phyloP scores from a whole-genome alignment of 2,797 vertebrate genomes.

The Hypotaenidia okinawae region DNA sequence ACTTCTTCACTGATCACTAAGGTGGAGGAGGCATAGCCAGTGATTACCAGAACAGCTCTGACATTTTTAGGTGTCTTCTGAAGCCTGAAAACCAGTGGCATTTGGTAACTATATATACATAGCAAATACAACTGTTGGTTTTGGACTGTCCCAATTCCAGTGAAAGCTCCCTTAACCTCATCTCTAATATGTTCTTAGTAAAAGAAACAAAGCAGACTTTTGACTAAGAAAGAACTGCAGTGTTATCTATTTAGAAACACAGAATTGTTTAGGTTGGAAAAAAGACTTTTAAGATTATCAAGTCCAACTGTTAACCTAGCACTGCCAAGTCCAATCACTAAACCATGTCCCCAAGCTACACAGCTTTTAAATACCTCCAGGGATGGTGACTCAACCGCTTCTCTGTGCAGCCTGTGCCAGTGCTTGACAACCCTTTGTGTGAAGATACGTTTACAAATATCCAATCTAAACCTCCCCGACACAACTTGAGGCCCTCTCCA shows the following conservation, averaged over 20 bases:
- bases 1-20: neutral
- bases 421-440: too few relatives aligned
- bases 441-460: too few relatives aligned
- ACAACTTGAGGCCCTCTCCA: too few relatives aligned
- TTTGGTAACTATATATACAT: neutral
- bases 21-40: neutral
- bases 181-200: neutral
- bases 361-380: too few relatives aligned
- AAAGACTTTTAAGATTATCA: too few relatives aligned
- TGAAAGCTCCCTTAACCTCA: neutral
- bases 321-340: too few relatives aligned
- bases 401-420: too few relatives aligned
- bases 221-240: neutral
- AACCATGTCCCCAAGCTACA: too few relatives aligned
- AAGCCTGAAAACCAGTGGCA: conserved; percentile 4
- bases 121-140: conserved; percentile 28
- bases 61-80: conserved; percentile 3
- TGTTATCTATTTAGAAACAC: neutral
- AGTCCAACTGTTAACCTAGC: too few relatives aligned
- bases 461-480: too few relatives aligned
- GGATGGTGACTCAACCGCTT: too few relatives aligned
- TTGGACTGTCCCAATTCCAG: neutral
- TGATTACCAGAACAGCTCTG: conserved; percentile 2
- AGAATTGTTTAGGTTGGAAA: too few relatives aligned
- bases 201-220: conserved; percentile 4